Evolutionary conservation across 37 sponge, comb jelly and placozoan genomes (phyloP), one percentile per base, ranked within the genome.

Genomic region (Chondrilla cf. caribensis): DNA sequence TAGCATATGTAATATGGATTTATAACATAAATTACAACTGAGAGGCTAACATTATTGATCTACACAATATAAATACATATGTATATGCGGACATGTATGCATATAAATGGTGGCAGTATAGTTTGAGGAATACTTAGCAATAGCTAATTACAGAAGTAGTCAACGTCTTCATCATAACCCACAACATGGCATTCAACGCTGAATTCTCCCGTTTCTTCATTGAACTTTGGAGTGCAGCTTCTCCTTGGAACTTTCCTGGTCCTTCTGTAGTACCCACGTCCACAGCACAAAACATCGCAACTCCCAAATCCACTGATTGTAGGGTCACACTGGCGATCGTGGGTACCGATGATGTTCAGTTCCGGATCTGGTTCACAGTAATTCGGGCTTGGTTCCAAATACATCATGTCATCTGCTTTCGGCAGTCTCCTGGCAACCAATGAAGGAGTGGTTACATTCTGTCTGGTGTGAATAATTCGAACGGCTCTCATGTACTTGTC

Each of bases 231-330:
- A 3, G 11, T 67, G 32, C 68, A 67, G 32, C 29, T 1, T 4
- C 68, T 67, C 31, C 3, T 32, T 1, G 68, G 35, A 17, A 67
- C 33, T 17, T 31, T 31, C 68, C 1, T 67, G 2, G 29, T 33
- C 68, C 29, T 67, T 5, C 19, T 73, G 43, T 73, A 42, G 44
- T 73, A 73, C n/a, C 76, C 76, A 21, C 76, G 41, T 40, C 76
- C 76, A 73, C 76, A 73, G 76, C 76, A 73, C 40, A 73, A 25
- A n/a, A 73, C 7, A 15, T 7, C 44, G 7, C 76, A 73, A 2
- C 25, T 25, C n/a, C 76, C 76, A 62, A 29, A 15, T 7, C 44
- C 36, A 2, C n/a, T 7, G 17, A 39, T 32, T 62, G 18, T 15
- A 2, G 41, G 22, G 2, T 37, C 24, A 37, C 76, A 73, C 41